Evolutionary conservation across 2,797 vertebrate genomes (phyloP).

Genomic region (Telmatherina bonti): DNA sequence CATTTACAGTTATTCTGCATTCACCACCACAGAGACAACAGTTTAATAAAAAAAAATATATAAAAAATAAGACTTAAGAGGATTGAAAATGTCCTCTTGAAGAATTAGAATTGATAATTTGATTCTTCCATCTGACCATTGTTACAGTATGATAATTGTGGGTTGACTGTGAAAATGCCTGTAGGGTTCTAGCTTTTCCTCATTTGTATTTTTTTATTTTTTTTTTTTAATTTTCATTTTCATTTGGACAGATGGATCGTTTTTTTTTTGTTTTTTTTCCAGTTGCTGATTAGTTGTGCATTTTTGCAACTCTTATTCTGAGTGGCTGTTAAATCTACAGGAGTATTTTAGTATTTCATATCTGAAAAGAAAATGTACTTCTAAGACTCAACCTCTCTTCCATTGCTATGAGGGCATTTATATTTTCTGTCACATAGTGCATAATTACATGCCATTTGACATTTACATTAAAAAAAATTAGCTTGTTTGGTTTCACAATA

Average conservation of each 20-base stretch:
- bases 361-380: too few relatives aligned
- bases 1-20: not conserved
- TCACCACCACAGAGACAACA: not conserved
- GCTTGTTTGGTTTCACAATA: not conserved
- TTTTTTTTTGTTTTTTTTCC: not conserved
- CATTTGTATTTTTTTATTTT: too few relatives aligned
- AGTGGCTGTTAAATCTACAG: not conserved
- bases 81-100: not conserved
- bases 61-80: not conserved
- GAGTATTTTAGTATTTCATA: not conserved
- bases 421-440: too few relatives aligned
- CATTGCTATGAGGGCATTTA: not conserved
- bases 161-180: not conserved
- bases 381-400: not conserved
- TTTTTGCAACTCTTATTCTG: not conserved
- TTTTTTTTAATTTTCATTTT: not conserved
- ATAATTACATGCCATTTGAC: not conserved
- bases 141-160: not conserved
- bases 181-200: not conserved
- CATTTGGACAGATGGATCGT: not conserved
- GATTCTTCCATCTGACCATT: too few relatives aligned
- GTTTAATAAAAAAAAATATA: not conserved
- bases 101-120: too few relatives aligned
- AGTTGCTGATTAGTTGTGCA: not conserved
- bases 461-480: not conserved